phyloP scores from a whole-genome alignment of 1,140 invertebrate genomes.

The Drosophila orena region DNA sequence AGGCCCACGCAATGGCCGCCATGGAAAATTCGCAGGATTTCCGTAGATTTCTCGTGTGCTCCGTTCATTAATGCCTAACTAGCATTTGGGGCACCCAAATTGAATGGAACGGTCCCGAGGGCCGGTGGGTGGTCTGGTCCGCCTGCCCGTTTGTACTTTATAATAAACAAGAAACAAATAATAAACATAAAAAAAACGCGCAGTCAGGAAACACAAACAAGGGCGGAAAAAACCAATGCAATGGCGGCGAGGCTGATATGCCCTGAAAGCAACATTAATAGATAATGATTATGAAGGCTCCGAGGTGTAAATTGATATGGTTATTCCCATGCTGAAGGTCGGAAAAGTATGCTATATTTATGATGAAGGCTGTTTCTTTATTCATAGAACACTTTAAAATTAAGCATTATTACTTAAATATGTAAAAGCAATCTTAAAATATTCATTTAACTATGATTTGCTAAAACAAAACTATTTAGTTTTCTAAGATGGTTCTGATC shows the following conservation, averaged over 20 bases:
- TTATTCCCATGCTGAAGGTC: constrained; percentile 22
- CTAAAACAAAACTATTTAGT: not conserved
- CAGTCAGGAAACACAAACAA: constrained; percentile 26
- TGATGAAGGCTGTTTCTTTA: not conserved
- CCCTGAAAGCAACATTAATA: constrained; percentile 40
- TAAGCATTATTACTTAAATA: too few relatives aligned
- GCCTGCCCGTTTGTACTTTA: constrained; percentile 37
- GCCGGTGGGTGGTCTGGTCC: constrained; percentile 10
- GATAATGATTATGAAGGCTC: constrained; percentile 25
- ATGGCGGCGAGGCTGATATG: constrained; percentile 30
- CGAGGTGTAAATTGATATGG: constrained; percentile 34
- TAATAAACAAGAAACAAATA: constrained; percentile 61
- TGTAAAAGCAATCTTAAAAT: too few relatives aligned
- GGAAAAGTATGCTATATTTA: constrained; percentile 42
- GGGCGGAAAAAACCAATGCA: constrained; percentile 8
- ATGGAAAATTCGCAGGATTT: constrained; percentile 67
- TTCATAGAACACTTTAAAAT: too few relatives aligned
- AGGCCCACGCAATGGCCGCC: constrained; percentile 44
- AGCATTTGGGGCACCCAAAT: constrained; percentile 47
- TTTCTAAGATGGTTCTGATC: too few relatives aligned
- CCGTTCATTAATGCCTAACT: constrained; percentile 68
- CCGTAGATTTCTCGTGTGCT: constrained; percentile 71
- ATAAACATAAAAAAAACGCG: constrained; percentile 29
- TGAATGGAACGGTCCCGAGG: constrained; percentile 30
- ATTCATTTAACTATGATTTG: too few relatives aligned